Conservation (phyloP, 2,797 vertebrate genomes). For the Potorous gilbertii region DNA sequence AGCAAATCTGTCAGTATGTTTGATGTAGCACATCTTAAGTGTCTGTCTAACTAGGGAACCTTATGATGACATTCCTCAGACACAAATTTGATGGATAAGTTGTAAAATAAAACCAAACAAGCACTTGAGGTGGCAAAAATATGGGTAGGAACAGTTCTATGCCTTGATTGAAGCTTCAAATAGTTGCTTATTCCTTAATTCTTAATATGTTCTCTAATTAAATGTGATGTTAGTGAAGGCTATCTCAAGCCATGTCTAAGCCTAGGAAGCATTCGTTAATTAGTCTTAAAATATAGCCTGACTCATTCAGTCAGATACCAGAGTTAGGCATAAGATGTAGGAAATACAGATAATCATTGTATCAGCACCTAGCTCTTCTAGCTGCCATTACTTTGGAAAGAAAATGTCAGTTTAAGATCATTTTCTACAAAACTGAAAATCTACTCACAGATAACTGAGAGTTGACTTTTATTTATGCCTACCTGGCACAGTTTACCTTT, state of each 20-base stretch:
- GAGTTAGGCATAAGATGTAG: background rate
- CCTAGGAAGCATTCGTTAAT: constrained; percentile 29
- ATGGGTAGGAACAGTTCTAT: constrained; percentile 24
- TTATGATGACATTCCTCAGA: constrained; percentile 48
- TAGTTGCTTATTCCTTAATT: constrained; percentile 7
- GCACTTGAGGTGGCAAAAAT: background rate
- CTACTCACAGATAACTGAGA: background rate
- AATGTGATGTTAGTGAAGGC: constrained; percentile 27
- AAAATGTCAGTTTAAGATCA: background rate
- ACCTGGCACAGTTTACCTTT: background rate
- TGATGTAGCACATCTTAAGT: constrained; percentile 1
- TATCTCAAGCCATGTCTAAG: background rate
- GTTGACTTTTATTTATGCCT: background rate
- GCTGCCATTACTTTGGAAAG: background rate
- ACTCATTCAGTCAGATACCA: background rate
- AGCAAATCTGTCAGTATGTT: constrained; percentile 63
- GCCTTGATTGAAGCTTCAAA: constrained; percentile 40
- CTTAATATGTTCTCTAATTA: constrained; percentile 49
- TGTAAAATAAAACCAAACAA: constrained; percentile 35
- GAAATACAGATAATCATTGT: background rate
- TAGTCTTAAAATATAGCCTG: constrained; percentile 38
- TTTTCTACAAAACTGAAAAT: background rate
- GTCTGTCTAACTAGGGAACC: constrained; percentile 5
- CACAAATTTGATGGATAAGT: constrained; percentile 27
- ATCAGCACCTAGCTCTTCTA: constrained; percentile 7